These are phyloP conservation scores for Zaprionus gabonicus DNA, from an alignment of 1,140 invertebrate species.

Conservation along the genomic window DNA sequence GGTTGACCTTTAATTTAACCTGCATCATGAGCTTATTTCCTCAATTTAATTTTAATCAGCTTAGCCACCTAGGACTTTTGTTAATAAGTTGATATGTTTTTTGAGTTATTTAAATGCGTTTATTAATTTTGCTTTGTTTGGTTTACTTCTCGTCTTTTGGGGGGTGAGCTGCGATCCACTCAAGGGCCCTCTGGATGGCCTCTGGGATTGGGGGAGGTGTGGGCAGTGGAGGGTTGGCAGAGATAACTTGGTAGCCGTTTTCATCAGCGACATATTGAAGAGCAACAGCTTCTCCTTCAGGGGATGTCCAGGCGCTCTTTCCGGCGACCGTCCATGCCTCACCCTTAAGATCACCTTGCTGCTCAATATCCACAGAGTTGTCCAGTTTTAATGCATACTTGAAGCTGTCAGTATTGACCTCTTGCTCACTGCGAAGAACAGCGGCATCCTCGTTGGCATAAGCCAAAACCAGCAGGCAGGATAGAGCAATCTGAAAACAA, in stretches of 20 bases:
- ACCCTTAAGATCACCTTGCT: conserved; percentile 89
- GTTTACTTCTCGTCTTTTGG: conserved; percentile 30
- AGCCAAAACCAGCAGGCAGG: conserved; percentile 68
- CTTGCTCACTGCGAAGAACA: conserved; percentile 36
- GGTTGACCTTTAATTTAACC: no score
- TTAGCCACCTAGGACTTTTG: not conserved
- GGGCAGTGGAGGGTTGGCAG: conserved; percentile 87
- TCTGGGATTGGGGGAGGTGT: conserved; percentile 88
- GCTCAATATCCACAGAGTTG: conserved; percentile 91
- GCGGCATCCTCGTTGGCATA: conserved; percentile 62
- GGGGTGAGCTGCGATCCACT: conserved; percentile 79
- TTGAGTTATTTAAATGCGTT: conserved; percentile 42
- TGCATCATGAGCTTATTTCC: not conserved
- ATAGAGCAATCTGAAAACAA: conserved; percentile 57
- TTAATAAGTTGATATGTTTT: not conserved
- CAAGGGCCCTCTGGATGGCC: conserved; percentile 86
- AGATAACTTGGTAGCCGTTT: conserved; percentile 89
- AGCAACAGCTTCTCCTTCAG: conserved; percentile 86
- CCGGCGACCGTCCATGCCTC: conserved; percentile 89
- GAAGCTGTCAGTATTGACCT: conserved; percentile 58
- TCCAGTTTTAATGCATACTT: conserved; percentile 88
- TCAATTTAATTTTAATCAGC: not conserved
- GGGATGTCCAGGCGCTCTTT: conserved; percentile 87
- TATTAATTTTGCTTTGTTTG: conserved; percentile 32
- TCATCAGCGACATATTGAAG: conserved; percentile 86